These are phyloP conservation scores for cattle (Bos taurus) DNA, from an alignment of 2,113 vertebrate genomes.

Conservation along the genomic window ARS-UCD2.0 NC_037334.1:106010001-106010500, in stretches of 20 bases:
- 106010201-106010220: rapidly evolving
- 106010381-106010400: constrained; percentile 31
- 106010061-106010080: not conserved
- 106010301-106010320: not conserved
- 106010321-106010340: not conserved
- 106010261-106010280: not conserved
- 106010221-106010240: rapidly evolving
- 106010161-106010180: not conserved
- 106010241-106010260: not conserved
- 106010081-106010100: not conserved
- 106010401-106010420: not conserved
- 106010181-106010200: not conserved
- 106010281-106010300: not conserved
- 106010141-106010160: not conserved
- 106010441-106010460: not conserved
- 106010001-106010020: not conserved
- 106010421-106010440: constrained; percentile 21
- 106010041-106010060: not conserved
- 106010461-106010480: not conserved
- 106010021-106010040: not conserved
- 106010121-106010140: not conserved
- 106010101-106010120: not conserved
- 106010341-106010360: constrained; percentile 33
- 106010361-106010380: not conserved
- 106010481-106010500: not conserved